phyloP scores from a whole-genome alignment of 2,113 vertebrate species.

The Clinocottus analis region DNA sequence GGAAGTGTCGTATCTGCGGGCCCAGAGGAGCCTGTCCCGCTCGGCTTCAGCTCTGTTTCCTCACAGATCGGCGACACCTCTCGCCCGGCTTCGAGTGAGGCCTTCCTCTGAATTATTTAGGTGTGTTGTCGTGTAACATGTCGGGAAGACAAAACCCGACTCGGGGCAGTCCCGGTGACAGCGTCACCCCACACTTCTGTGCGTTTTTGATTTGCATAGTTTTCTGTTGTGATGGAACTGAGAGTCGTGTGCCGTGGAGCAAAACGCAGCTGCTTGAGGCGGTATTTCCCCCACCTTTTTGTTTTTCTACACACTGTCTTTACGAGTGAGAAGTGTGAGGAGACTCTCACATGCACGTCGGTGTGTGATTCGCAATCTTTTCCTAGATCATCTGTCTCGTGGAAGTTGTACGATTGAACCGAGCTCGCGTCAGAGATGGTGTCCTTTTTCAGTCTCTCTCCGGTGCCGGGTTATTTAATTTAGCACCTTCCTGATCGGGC shows the following conservation, averaged over 20 bases:
- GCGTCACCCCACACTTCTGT: not conserved
- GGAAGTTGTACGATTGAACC: not conserved
- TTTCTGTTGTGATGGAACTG: conserved; percentile 20
- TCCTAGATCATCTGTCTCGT: not conserved
- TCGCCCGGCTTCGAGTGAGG: not conserved
- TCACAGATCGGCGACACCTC: conserved; percentile 38
- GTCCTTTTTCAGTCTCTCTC: not conserved
- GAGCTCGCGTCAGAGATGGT: not conserved
- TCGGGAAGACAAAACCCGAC: not conserved
- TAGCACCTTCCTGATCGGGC: conserved; percentile 29
- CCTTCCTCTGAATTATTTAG: conserved; percentile 42
- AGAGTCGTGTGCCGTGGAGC: not conserved
- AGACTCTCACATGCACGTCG: not conserved
- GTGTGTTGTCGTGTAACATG: conserved; percentile 4
- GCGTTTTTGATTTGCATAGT: conserved; percentile 28
- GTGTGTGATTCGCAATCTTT: not conserved
- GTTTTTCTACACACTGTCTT: not conserved
- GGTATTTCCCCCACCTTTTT: conserved; percentile 26
- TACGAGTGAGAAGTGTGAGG: not conserved
- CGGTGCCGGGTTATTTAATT: conserved; percentile 34
- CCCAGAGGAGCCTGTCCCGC: not conserved
- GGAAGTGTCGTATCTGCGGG: conserved; percentile 47
- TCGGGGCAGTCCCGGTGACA: not conserved
- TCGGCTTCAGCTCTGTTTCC: conserved; percentile 38
- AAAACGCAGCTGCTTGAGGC: not conserved